Evolutionary conservation across 2,888 invertebrate genomes (phyloP), one percentile per base, ranked within the genome.

Genomic region (Plebejus anna): DNA sequence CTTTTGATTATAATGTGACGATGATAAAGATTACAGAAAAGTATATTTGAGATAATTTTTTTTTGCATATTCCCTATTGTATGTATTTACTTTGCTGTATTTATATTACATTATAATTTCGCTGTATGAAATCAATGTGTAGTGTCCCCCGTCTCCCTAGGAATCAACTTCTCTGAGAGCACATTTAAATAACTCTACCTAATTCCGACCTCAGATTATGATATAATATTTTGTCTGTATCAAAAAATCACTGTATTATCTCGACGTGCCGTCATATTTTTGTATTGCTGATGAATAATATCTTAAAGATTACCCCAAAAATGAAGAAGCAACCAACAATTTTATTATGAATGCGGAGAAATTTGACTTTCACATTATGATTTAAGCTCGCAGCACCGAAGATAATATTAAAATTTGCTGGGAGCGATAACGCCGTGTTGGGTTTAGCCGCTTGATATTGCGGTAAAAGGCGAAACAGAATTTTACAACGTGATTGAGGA

Each of bases 381-480:
- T 66, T 66, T 32, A 66, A 66, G 66, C 61, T 66, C 61, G 59
- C 61, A 66, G 13, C 70, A 77, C 36, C 70, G 72, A 76, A 55
- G n/a, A 36, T 61, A 28, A 16, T 66, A 66, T 66, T 66, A 66
- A 66, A 66, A 66, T 66, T 66, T 36, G 66, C 66, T 13, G 32
- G 32, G 32, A 16, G 32, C 66, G 32, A 36, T 32, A 9, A 66
- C 66, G 66, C 13, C 66, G 66, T 36, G 66, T 66, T 66, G 66
- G 32, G 9, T 13, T 66, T 13, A 66, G 32, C 66, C 61, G 61
- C 28, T 59, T 66, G 28, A 28, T 32, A 66, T 66, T 66, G 11
- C 32, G 32, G 13, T 66, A 36, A 66, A 66, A 66, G 32, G 61
- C 66, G 4, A 66, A 66, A 66, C 36, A 66, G 13, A 32, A 66